A percentile compares a stretch with the other conserved stretches of the same genome.
Conservation (phyloP, 2,888 invertebrate genomes). For the Antheraea yamamai region DNA sequence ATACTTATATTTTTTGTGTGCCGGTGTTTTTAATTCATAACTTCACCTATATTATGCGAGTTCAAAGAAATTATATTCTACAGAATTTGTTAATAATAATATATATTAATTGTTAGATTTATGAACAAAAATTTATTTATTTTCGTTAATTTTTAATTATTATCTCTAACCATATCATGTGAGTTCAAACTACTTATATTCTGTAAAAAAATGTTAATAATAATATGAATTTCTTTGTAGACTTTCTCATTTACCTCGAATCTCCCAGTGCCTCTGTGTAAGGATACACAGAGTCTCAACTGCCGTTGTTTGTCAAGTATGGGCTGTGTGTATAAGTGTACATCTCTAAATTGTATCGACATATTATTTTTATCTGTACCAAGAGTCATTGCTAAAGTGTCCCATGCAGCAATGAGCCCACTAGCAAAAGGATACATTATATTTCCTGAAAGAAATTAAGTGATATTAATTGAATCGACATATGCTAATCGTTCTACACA, state of each 20-base stretch:
- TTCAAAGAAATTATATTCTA: too few species aligned
- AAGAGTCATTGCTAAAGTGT: conserved; percentile 82
- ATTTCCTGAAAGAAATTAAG: conserved; percentile 65
- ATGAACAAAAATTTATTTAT: too few species aligned
- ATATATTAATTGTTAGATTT: too few species aligned
- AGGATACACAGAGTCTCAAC: conserved; percentile 76
- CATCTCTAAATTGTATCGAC: conserved; percentile 85
- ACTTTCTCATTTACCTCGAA: conserved; percentile 62
- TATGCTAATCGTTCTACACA: not conserved
- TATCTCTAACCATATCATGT: too few species aligned
- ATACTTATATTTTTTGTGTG: too few species aligned
- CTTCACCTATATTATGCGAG: too few species aligned
- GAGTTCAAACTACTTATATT: too few species aligned
- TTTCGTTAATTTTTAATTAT: too few species aligned
- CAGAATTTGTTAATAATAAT: too few species aligned
- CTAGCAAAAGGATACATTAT: conserved; percentile 89
- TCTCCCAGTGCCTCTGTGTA: conserved; percentile 81
- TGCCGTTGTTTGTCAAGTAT: conserved; percentile 73
- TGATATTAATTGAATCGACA: not conserved
- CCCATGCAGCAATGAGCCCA: conserved; percentile 86
- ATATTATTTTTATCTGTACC: conserved; percentile 82
- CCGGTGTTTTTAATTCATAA: too few species aligned
- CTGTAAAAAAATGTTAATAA: too few species aligned
- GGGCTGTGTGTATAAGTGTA: conserved; percentile 83
- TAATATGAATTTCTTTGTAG: too few species aligned